Evolutionary conservation across 2,888 invertebrate species (phyloP).

Genomic region (Agrochola lychnidis): DNA sequence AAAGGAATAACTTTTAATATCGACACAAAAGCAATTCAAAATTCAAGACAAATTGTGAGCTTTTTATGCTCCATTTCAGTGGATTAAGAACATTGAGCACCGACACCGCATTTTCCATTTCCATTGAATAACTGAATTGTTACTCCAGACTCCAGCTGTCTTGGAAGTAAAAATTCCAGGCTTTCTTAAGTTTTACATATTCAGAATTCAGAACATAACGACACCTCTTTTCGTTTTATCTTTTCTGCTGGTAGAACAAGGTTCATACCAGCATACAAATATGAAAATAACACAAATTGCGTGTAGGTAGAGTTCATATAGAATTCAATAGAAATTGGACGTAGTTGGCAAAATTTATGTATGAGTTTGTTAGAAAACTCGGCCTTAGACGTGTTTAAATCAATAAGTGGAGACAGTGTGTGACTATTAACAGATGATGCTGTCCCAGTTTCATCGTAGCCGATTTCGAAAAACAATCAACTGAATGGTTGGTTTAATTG

Average conservation of each 20-base stretch:
- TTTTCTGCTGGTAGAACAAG: slow-evolving; percentile 9
- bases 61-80: background rate
- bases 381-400: background rate
- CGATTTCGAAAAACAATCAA: background rate
- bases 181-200: slow-evolving; percentile 13
- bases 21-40: background rate
- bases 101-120: background rate
- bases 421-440: background rate
- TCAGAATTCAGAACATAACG: slow-evolving; percentile 25
- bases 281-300: slow-evolving; percentile 50
- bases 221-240: slow-evolving; percentile 34
- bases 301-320: slow-evolving; percentile 39
- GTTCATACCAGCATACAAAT: slow-evolving; percentile 30
- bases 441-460: background rate
- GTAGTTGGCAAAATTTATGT: slow-evolving; percentile 8
- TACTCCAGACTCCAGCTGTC: background rate
- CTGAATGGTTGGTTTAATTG: background rate
- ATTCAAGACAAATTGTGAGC: background rate
- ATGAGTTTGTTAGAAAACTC: slow-evolving; percentile 17
- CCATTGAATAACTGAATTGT: slow-evolving; percentile 2
- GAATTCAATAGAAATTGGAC: slow-evolving; percentile 33
- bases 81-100: background rate
- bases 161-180: slow-evolving; percentile 6
- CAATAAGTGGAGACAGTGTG: background rate
- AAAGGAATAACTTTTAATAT: background rate